Percentiles rank a stretch among this genome's conserved stretches.
Evolutionary conservation across 2,797 vertebrate species (phyloP).

Genomic region (Scarus forsteni): DNA sequence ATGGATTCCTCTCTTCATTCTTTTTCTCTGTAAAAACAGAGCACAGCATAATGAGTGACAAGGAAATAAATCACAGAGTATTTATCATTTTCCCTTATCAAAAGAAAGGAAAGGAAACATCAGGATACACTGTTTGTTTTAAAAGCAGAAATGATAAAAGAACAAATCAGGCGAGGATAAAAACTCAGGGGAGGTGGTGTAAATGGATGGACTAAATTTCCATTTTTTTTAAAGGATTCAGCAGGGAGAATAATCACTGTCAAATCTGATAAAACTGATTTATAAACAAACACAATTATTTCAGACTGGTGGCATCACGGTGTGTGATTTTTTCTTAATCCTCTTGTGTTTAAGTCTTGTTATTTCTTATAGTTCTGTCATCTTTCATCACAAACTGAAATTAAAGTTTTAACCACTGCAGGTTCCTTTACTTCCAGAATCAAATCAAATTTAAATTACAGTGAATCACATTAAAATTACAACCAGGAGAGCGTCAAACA

Average conservation of each 20-base stretch:
- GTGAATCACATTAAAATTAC: slow-evolving; percentile 19
- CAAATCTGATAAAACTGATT: slow-evolving; percentile 17
- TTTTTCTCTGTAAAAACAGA: background rate
- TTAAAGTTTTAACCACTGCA: slow-evolving; percentile 11
- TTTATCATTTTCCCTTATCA: background rate
- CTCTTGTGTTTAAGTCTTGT: background rate
- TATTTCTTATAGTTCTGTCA: slow-evolving; percentile 17
- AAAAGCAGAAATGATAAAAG: background rate
- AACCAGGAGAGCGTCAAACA: slow-evolving; percentile 9
- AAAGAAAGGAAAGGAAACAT: slow-evolving; percentile 4
- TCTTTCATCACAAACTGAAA: slow-evolving; percentile 21
- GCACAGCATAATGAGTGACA: background rate
- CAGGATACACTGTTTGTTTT: background rate
- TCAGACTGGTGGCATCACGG: slow-evolving; percentile 9
- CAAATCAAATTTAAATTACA: slow-evolving; percentile 35
- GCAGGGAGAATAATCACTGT: slow-evolving; percentile 23
- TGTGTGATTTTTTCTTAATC: background rate
- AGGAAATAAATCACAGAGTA: background rate
- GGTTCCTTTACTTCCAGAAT: background rate
- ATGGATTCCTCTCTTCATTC: background rate
- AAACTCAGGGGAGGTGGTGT: slow-evolving; percentile 4
- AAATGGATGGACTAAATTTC: background rate
- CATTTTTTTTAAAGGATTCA: slow-evolving; percentile 11
- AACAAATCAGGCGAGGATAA: slow-evolving; percentile 19
- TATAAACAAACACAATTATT: slow-evolving; percentile 22